A percentile compares a stretch with the other conserved stretches of the same genome.
phyloP scores from a whole-genome alignment of 2,113 vertebrate genomes.

The Vombatus ursinus region DNA sequence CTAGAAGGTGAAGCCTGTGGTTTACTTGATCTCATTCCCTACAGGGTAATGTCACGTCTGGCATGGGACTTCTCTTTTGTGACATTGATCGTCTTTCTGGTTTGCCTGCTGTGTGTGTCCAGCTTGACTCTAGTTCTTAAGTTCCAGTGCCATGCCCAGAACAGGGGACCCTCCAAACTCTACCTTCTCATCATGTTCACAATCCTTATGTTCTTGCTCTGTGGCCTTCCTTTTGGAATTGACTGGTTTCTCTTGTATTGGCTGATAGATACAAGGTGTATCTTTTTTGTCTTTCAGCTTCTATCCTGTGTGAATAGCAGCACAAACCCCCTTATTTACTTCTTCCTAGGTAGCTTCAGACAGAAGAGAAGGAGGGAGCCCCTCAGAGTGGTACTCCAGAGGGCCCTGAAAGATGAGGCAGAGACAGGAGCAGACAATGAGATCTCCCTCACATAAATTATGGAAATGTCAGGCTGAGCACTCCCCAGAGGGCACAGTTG shows the following conservation, averaged over 20 bases:
- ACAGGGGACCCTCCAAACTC: background rate
- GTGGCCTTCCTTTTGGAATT: conserved; percentile 9
- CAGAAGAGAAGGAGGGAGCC: conserved; percentile 11
- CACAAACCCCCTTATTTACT: conserved; percentile 76
- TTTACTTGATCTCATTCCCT: background rate
- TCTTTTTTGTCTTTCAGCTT: conserved; percentile 2
- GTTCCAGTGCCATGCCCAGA: background rate
- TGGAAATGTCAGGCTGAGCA: background rate
- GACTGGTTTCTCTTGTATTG: background rate
- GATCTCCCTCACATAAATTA: background rate
- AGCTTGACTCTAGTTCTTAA: conserved; percentile 16
- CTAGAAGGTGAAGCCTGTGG: background rate
- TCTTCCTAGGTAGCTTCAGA: conserved; percentile 61
- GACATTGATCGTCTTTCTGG: background rate
- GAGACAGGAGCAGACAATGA: background rate
- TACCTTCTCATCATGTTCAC: conserved; percentile 9
- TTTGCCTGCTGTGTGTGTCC: conserved; percentile 8
- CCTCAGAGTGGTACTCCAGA: background rate
- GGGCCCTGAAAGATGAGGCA: background rate
- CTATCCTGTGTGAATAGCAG: conserved; percentile 73
- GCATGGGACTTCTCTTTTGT: conserved; percentile 1
- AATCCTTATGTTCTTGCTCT: conserved; percentile 11
- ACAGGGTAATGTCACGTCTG: background rate
- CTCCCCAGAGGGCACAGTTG: background rate
- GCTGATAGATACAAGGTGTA: background rate